These are phyloP conservation scores for Pardalotus punctatus DNA, from an alignment of 2,113 vertebrate species.

Conservation along the genomic window DNA sequence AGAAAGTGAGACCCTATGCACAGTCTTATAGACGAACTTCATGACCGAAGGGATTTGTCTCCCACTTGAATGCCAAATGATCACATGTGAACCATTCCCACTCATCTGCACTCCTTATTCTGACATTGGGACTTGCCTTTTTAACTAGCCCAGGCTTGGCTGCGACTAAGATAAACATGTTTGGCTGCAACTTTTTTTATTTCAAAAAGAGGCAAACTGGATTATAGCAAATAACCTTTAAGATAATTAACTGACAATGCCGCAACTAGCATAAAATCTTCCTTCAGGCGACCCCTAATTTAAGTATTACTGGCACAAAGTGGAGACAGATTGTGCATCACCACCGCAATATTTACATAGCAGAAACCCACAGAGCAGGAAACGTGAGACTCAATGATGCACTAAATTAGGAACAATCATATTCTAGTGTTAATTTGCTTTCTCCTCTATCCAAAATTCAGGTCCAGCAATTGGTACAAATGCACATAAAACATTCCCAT, in stretches of 20 bases:
- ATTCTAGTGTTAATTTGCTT: conserved; percentile 92
- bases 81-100: neutral
- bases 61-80: neutral
- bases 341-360: conserved; percentile 88
- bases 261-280: conserved; percentile 86
- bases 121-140: conserved; percentile 10
- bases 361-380: conserved; percentile 94
- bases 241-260: conserved; percentile 86
- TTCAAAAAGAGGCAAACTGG: conserved; percentile 78
- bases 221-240: conserved; percentile 85
- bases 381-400: conserved; percentile 96
- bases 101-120: neutral
- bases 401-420: conserved; percentile 99
- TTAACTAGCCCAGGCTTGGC: conserved; percentile 29
- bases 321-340: conserved; percentile 96
- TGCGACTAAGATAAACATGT: conserved; percentile 59
- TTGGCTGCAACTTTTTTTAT: conserved; percentile 61
- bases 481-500: conserved; percentile 61
- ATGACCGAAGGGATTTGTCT: neutral
- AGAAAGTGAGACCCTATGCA: neutral
- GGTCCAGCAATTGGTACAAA: conserved; percentile 76
- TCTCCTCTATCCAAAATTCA: conserved; percentile 76
- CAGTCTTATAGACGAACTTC: neutral
- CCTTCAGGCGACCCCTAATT: conserved; percentile 94
- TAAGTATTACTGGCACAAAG: conserved; percentile 94